A percentile compares a stretch with the other conserved stretches of the same genome.
Evolutionary conservation across 2,113 vertebrate species (phyloP).

Genomic region (Cygnus atratus): DNA sequence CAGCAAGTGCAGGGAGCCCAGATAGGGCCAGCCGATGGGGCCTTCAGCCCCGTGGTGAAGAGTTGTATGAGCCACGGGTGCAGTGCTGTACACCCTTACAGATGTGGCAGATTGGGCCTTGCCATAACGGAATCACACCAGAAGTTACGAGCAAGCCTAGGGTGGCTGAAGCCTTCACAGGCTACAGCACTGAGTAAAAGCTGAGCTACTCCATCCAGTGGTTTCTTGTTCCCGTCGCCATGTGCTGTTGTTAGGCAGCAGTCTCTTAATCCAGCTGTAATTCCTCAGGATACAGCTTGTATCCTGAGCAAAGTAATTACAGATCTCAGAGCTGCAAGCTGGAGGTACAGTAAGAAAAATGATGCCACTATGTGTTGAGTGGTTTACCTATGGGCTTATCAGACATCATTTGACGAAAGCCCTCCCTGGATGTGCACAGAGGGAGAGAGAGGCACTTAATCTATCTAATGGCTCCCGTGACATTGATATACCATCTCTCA

Average conservation of each 20-base stretch:
- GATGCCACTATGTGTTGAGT: not conserved
- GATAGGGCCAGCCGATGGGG: not conserved
- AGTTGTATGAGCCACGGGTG: not conserved
- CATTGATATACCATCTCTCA: not conserved
- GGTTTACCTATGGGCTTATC: conserved; percentile 6
- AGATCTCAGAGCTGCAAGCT: not conserved
- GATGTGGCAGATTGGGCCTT: not conserved
- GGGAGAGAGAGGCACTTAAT: not conserved
- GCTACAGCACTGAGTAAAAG: not conserved
- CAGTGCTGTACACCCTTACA: too few relatives aligned
- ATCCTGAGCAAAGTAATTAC: not conserved
- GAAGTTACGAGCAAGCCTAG: not conserved
- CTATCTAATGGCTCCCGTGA: not conserved
- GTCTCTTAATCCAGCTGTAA: not conserved
- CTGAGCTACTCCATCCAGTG: not conserved
- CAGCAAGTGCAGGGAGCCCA: not conserved
- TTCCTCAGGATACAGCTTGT: not conserved
- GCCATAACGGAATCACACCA: not conserved
- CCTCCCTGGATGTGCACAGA: not conserved
- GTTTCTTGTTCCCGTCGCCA: not conserved
- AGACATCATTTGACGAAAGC: not conserved
- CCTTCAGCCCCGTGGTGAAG: rapidly evolving
- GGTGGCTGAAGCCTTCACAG: not conserved
- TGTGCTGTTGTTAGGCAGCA: not conserved
- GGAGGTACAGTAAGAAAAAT: not conserved